phyloP scores from a whole-genome alignment of 2,888 invertebrate species.

The Melolontha melolontha region DNA sequence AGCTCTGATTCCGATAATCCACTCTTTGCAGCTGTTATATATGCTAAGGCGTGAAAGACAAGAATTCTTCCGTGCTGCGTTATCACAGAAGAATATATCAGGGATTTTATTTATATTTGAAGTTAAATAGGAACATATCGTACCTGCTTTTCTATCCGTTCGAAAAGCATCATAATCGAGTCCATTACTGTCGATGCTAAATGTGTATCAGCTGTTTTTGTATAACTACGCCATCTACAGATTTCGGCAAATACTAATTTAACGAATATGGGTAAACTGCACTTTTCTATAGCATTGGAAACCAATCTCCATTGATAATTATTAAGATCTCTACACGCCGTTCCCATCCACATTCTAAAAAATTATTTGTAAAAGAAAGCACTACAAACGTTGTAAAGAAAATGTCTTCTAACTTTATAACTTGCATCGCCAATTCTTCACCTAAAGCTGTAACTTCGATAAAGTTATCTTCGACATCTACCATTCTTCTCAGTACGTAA shows the following conservation, averaged over 20 bases:
- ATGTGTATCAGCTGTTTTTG: conserved; percentile 91
- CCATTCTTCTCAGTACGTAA: conserved; percentile 86
- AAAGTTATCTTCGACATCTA: conserved; percentile 89
- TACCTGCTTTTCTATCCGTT: conserved; percentile 93
- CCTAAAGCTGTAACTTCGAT: conserved; percentile 91
- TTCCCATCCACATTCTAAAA: conserved; percentile 89
- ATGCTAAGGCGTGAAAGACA: conserved; percentile 93
- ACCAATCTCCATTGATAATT: conserved; percentile 96
- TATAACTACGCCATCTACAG: conserved; percentile 96
- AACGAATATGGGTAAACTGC: conserved; percentile 96
- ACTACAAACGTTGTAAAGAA: neutral
- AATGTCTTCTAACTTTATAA: conserved; percentile 74
- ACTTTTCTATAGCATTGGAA: conserved; percentile 91
- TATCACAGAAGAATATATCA: conserved; percentile 42
- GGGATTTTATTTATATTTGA: too few relatives aligned
- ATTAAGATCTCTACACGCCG: conserved; percentile 87
- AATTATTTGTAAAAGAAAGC: neutral
- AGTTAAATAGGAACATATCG: neutral
- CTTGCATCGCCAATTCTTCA: conserved; percentile 93
- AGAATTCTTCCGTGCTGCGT: conserved; percentile 89
- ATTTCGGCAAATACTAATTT: conserved; percentile 98
- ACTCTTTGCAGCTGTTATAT: conserved; percentile 96
- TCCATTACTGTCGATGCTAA: conserved; percentile 96
- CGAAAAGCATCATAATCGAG: conserved; percentile 96
- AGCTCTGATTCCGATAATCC: conserved; percentile 95